These are phyloP conservation scores for fruit fly (Drosophila melanogaster) DNA, from an alignment of 1,140 invertebrate species.

Conservation along the genomic window DNA sequence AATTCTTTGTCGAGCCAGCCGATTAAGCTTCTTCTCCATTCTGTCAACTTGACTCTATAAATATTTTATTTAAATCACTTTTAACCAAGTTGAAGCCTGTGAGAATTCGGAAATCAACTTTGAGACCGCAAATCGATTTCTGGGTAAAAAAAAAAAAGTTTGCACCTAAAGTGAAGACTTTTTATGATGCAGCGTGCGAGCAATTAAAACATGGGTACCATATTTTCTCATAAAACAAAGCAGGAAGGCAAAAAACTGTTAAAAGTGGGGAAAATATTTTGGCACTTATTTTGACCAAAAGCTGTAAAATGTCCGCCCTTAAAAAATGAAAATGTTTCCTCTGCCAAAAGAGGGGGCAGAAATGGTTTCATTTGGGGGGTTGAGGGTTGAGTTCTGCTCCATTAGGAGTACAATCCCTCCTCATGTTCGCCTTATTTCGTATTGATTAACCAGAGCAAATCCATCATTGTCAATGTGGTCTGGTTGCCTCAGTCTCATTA, in stretches of 20 bases:
- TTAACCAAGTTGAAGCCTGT: slow-evolving; percentile 8
- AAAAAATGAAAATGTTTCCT: background rate
- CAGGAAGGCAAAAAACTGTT: background rate
- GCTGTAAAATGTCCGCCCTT: background rate
- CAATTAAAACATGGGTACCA: slow-evolving; percentile 66
- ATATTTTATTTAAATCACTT: slow-evolving; percentile 41
- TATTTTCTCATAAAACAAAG: slow-evolving; percentile 59
- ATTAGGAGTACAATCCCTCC: background rate
- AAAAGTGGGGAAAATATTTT: background rate
- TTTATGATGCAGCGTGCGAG: slow-evolving; percentile 53
- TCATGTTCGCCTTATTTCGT: slow-evolving; percentile 55
- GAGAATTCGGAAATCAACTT: slow-evolving; percentile 16
- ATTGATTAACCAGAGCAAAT: slow-evolving; percentile 76
- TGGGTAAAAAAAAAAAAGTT: background rate
- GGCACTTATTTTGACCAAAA: background rate
- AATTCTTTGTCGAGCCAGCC: slow-evolving; percentile 62
- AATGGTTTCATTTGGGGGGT: background rate
- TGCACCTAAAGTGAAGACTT: background rate
- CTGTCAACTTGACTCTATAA: slow-evolving; percentile 34
- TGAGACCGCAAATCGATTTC: background rate
- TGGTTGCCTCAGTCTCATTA: slow-evolving; percentile 27
- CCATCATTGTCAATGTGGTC: slow-evolving; percentile 76
- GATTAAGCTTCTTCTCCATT: slow-evolving; percentile 21
- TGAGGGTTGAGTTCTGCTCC: background rate
- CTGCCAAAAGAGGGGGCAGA: background rate